Evolutionary conservation across 2,797 vertebrate species (phyloP).

Genomic region (Garrulus glandarius): DNA sequence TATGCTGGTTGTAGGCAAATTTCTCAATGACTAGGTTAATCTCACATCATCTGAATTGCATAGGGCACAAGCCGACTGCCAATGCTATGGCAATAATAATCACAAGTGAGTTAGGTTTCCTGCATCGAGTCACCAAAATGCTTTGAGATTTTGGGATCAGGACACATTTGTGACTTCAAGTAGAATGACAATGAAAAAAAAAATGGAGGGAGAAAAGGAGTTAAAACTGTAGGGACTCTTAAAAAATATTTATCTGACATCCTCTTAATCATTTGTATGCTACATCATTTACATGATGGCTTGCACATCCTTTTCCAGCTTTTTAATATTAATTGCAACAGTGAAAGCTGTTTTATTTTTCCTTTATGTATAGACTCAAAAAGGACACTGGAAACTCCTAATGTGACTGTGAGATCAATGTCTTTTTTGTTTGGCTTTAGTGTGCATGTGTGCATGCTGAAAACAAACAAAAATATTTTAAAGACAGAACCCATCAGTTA

Average conservation of each 20-base stretch:
- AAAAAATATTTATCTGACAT: not conserved
- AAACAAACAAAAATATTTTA: not conserved
- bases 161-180: not conserved
- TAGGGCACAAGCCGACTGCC: not conserved
- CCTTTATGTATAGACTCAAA: not conserved
- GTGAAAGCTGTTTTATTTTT: not conserved
- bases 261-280: not conserved
- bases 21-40: not conserved
- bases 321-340: not conserved
- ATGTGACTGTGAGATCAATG: not conserved
- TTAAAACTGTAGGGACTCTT: not conserved
- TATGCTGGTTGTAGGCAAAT: not conserved
- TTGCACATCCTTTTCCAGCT: not conserved
- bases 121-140: not conserved
- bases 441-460: not conserved
- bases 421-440: not conserved
- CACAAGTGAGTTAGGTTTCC: rapidly evolving
- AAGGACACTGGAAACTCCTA: not conserved
- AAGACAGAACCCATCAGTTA: not conserved
- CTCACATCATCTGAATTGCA: not conserved
- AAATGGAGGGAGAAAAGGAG: not conserved
- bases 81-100: not conserved
- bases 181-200: not conserved
- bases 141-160: not conserved
- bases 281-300: not conserved